A percentile compares a stretch with the other conserved stretches of the same genome.
Evolutionary conservation across 2,113 vertebrate species (phyloP).

Genomic region (Alligator sinensis): DNA sequence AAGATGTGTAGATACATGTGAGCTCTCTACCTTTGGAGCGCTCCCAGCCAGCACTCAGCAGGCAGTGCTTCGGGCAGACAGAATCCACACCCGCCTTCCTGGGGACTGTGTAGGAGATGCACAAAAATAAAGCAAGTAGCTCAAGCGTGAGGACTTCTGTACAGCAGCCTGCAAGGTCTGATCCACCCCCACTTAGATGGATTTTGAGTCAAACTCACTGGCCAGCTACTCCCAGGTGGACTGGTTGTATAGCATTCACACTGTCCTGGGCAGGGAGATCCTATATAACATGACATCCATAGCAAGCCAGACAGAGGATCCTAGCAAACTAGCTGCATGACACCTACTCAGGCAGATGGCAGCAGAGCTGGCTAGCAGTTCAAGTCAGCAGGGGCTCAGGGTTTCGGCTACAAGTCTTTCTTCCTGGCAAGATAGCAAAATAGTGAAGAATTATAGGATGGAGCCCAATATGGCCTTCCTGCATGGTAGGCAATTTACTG

Average conservation of each 20-base stretch:
- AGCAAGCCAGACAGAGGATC: background rate
- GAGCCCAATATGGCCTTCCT: rapidly evolving
- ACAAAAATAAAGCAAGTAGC: background rate
- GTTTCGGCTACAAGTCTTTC: background rate
- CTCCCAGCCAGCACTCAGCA: background rate
- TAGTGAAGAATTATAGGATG: background rate
- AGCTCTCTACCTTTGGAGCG: background rate
- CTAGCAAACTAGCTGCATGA: background rate
- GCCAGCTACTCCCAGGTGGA: background rate
- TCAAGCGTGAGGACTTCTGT: background rate
- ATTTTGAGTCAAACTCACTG: background rate
- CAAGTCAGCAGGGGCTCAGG: background rate
- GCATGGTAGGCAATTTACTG: background rate
- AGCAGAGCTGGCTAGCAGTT: background rate
- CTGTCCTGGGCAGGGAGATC: background rate
- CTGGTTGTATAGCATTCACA: background rate
- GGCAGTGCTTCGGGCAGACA: background rate
- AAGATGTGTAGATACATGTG: background rate
- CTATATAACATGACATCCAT: no score
- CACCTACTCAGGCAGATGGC: background rate
- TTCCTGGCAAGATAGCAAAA: background rate
- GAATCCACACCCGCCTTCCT: background rate
- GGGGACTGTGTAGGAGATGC: background rate
- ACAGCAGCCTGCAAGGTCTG: background rate
- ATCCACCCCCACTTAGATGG: rapidly evolving